A percentile compares a stretch with the other conserved stretches of the same genome.
Evolutionary conservation across 1,140 invertebrate species (phyloP).

Genomic region (Aphelinus certus): DNA sequence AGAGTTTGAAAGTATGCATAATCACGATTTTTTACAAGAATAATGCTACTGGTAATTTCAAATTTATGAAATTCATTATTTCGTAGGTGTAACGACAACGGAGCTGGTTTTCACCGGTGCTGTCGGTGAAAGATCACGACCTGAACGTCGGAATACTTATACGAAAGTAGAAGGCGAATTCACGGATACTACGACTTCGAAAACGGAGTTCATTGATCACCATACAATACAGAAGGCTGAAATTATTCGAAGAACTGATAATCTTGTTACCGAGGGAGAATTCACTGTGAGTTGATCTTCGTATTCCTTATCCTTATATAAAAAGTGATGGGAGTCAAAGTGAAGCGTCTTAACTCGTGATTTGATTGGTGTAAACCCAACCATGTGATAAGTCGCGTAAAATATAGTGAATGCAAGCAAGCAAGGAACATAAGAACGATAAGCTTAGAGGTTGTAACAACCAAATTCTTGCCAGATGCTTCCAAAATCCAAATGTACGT

Average conservation of each 20-base stretch:
- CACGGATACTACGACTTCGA: slow-evolving; percentile 72
- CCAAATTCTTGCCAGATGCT: too few species aligned
- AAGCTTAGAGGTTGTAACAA: too few species aligned
- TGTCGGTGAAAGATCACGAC: slow-evolving; percentile 58
- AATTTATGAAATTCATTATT: slow-evolving; percentile 19
- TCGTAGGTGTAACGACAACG: slow-evolving; percentile 71
- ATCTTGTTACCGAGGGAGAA: slow-evolving; percentile 70
- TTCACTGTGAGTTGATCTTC: slow-evolving; percentile 57
- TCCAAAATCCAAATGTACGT: too few species aligned
- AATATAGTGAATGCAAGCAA: too few species aligned
- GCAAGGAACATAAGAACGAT: too few species aligned
- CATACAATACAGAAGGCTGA: slow-evolving; percentile 67
- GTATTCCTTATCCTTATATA: too few species aligned
- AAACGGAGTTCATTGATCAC: slow-evolving; percentile 74
- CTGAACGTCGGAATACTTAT: slow-evolving; percentile 68
- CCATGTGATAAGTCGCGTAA: too few species aligned
- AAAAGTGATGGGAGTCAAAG: too few species aligned
- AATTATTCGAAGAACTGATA: slow-evolving; percentile 71
- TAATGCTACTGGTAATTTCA: too few species aligned
- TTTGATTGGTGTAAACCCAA: too few species aligned
- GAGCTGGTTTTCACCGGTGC: slow-evolving; percentile 75
- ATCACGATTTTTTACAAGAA: too few species aligned
- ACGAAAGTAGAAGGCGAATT: slow-evolving; percentile 70
- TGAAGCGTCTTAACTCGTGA: too few species aligned
- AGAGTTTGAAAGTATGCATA: slow-evolving; percentile 58